Base-by-base conservation (phyloP, 92 coral and sea anemone species). In the Blastomussa wellsi region DNA sequence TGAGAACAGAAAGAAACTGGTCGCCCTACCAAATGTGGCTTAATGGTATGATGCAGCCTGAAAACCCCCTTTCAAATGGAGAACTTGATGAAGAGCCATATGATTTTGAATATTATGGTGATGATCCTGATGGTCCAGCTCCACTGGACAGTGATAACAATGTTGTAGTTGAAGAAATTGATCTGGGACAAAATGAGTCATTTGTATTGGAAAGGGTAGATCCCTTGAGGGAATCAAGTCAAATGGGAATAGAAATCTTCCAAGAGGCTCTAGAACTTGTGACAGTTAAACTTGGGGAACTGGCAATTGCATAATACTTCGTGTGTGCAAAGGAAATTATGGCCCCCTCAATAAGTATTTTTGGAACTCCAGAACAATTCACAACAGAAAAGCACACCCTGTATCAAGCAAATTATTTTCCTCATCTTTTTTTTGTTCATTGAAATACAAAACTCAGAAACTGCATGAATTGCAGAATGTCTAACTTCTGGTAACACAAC, bases 11-110 rank as follows among this genome's bases (percentile, higher is more conserved):
- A 44, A 82, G 86, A 68, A 87, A 90, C 47, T 90, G 93, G 93
- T 86, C 91, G 69, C 88, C 88, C 19, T 31, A 90, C 81, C 93
- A 90, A 72, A 90, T 87, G 88, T 90, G 93, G 93, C 35, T 87
- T 33, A 86, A 86, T 82, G 93, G 93, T 22, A 87, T 90, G 91
- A 82, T 87, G 90, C 87, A 84, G 47, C 73, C 80, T 44, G 84
- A 59, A 35, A 90, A 86, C 71, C 93, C 90, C 15, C 82, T 91
- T n/a, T 47, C 86, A 78, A 75, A 88, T 67, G 81, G 85, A 59
- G 53, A 38, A 69, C 77, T 91, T 29, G 91, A 87, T 80, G 94
- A 91, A 79, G 87, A 74, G 62, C 94, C 94, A 55, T 39, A 79
- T 53, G 94, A 91, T 57, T 47, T 91, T 24, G 91, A 91, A 79